Base-by-base conservation (phyloP, 2,797 vertebrate genomes). In the Peromyscus attwateri region DNA sequence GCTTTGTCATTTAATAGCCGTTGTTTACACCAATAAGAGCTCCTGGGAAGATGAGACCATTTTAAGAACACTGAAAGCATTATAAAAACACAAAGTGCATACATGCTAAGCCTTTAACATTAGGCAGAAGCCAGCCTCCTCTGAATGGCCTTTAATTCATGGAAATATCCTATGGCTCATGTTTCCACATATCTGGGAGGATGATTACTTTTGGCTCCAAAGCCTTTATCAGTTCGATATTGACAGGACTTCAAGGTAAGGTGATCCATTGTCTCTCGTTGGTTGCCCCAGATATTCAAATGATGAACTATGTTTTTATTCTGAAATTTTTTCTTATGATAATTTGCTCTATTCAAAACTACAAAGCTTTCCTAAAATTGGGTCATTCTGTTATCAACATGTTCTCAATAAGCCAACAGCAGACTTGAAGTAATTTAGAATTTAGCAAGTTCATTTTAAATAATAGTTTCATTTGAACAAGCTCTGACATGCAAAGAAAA, bases 401-500 rank as follows among this genome's bases (percentile, higher is more conserved):
- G 37, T 75, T 94, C 4, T 77, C 66, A 5, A 96, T 81, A 80
- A 96, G 34, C 27, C 11, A 46, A 91, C 7, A 77, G n/a, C 49
- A 70, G 43, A 87, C 4, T 31, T 92, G 87, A 75, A 87, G 6
- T 43, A 92, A 87, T 79, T 95, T 96, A 57, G 60, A 94, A 88
- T 88, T 91, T 90, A 80, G 13, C 84, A 88, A 79, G 55, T 81
- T 95, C 37, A 83, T 94, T 95, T 81, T 85, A 92, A 95, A 40
- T 84, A 93, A 64, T 76, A n/a, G 13, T 57, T 88, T 37, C 40
- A 92, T 96, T 71, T 94, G 77, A 95, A 82, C 29, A 79, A 96
- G 57, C 73, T 94, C 93, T 96, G 94, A 93, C 57, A 89, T 83
- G 34, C 25, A 90, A 87, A 62, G 57, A 92, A 92, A 91, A 94